Conservation (phyloP, 2,113 vertebrate species). For the Nothoprocta pentlandii region DNA sequence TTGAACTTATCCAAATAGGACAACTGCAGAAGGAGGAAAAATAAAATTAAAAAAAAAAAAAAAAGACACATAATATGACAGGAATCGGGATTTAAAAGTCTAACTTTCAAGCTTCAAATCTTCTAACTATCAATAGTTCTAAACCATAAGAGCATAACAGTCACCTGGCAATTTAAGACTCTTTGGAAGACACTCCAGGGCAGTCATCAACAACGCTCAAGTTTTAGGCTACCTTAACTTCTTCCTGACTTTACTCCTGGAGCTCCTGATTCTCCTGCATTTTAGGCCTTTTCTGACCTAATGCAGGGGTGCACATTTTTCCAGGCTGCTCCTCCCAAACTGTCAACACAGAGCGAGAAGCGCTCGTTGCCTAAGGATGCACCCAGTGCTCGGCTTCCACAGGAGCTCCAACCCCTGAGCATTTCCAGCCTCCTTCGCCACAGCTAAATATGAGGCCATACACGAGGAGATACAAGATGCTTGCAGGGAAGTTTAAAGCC, state of each 20-base stretch:
- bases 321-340: background rate
- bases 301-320: background rate
- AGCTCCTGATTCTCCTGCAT: background rate
- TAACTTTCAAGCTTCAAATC: background rate
- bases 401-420: background rate
- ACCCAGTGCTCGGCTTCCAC: background rate
- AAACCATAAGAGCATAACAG: background rate
- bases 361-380: background rate
- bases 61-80: background rate
- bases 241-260: background rate
- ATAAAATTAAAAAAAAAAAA: background rate
- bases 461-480: background rate
- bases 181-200: background rate
- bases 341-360: background rate
- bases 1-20: background rate
- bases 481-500: background rate
- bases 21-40: background rate
- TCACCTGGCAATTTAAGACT: background rate
- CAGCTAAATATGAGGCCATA: background rate
- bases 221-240: background rate
- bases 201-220: fast-evolving
- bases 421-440: background rate
- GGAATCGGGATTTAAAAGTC: background rate
- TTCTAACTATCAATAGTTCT: background rate
- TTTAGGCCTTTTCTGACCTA: background rate